phyloP scores from a whole-genome alignment of 2,797 vertebrate species.

The Lepilemur septentrionalis region DNA sequence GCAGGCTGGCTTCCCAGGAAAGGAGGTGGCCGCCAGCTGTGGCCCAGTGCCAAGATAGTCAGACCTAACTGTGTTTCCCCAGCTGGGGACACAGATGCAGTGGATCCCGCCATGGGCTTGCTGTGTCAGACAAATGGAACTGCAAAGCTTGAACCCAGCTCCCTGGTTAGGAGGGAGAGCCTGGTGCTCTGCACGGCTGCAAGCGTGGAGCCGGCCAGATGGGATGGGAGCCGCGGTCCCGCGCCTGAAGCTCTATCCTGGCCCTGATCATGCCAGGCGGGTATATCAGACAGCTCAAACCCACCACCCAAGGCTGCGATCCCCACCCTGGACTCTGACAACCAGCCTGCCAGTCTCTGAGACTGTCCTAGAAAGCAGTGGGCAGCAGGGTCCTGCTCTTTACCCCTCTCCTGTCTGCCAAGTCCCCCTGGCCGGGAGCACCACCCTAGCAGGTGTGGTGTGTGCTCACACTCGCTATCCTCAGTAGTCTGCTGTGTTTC shows the following conservation, averaged over 20 bases:
- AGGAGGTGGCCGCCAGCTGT: background rate
- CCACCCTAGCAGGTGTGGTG: too few species aligned
- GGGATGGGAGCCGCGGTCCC: background rate
- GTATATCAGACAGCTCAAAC: background rate
- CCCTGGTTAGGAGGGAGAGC: background rate
- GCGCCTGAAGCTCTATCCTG: too few species aligned
- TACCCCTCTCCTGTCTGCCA: background rate
- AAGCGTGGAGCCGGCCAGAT: background rate
- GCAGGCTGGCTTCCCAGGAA: background rate
- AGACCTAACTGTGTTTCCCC: background rate
- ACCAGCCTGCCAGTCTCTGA: background rate
- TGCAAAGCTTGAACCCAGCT: background rate
- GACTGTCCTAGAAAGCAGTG: background rate
- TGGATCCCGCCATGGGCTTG: background rate
- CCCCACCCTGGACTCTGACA: background rate
- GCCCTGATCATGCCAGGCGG: background rate
- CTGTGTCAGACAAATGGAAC: rapidly evolving
- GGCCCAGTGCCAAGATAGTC: background rate
- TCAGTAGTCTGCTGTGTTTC: background rate
- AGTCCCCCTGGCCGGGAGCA: background rate
- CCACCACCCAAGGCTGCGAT: background rate
- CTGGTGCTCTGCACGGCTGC: background rate
- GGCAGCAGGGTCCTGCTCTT: rapidly evolving
- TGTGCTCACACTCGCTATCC: background rate
- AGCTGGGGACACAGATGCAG: background rate